Percentiles rank a stretch among this genome's conserved stretches.
phyloP scores from a whole-genome alignment of 1,140 invertebrate species.

The Grapholita molesta region DNA sequence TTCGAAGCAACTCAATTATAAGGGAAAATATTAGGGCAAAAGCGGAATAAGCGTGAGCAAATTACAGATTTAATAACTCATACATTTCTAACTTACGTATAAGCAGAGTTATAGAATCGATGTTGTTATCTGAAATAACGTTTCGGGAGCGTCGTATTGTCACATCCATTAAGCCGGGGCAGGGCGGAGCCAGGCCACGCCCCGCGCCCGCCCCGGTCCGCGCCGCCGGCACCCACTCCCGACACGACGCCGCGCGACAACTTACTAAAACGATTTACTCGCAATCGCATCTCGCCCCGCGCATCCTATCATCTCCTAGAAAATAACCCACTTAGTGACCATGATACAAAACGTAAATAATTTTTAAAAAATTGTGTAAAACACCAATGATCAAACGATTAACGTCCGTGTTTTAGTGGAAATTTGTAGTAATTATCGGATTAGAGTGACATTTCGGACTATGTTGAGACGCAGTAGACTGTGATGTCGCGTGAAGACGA shows the following conservation, averaged over 20 bases:
- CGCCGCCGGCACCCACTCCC: conserved; percentile 5
- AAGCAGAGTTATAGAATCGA: conserved; percentile 65
- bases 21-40: neutral
- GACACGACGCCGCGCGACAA: conserved; percentile 32
- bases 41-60: neutral
- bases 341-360: neutral
- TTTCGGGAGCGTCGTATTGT: conserved; percentile 68
- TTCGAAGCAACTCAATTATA: neutral
- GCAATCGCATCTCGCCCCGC: conserved; percentile 60
- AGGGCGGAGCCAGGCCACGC: conserved; percentile 51
- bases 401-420: neutral
- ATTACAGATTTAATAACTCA: conserved; percentile 9
- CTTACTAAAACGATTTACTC: conserved; percentile 68
- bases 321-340: conserved; percentile 24
- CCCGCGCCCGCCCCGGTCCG: conserved; percentile 38
- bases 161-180: conserved; percentile 66
- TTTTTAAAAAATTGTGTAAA: neutral
- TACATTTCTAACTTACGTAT: conserved; percentile 33
- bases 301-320: conserved; percentile 49
- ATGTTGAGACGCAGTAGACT: neutral
- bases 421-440: neutral
- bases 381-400: neutral
- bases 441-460: neutral
- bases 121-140: conserved; percentile 52
- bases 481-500: conserved; percentile 3